Percentiles rank a stretch among this genome's conserved stretches.
Conservation (phyloP, 92 coral and sea anemone genomes). For the Palythoa grandis region DNA sequence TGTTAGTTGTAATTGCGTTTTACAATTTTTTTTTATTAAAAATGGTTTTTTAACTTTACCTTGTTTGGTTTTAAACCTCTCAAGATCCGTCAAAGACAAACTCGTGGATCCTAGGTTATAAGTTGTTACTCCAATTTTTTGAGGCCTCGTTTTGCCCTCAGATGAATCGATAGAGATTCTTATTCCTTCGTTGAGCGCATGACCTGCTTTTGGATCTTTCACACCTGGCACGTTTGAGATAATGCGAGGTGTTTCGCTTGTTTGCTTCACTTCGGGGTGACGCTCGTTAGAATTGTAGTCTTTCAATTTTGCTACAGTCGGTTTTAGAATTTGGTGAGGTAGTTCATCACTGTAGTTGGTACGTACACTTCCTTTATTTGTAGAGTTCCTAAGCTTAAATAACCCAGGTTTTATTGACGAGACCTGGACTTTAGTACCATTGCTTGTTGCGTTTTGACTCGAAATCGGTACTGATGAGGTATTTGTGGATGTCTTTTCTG, state of each 20-base stretch:
- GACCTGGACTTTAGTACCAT: neutral
- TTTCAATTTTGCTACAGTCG: neutral
- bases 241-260: neutral
- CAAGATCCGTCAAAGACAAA: neutral
- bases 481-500: neutral
- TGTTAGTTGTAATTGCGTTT: no score
- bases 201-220: neutral
- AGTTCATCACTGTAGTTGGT: neutral
- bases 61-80: conserved; percentile 2
- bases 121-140: conserved; percentile 11
- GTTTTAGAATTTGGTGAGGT: neutral
- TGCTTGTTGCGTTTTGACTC: neutral
- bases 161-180: conserved; percentile 6
- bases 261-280: neutral
- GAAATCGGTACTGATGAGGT: neutral
- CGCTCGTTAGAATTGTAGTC: neutral
- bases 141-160: neutral
- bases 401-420: neutral
- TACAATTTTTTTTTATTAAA: no score
- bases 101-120: neutral
- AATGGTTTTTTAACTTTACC: neutral
- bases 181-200: neutral
- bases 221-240: neutral
- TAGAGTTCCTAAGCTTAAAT: neutral
- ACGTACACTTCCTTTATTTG: neutral